Evolutionary conservation across 1,140 invertebrate species (phyloP).

Genomic region (Pseudomyrmex sp.): DNA sequence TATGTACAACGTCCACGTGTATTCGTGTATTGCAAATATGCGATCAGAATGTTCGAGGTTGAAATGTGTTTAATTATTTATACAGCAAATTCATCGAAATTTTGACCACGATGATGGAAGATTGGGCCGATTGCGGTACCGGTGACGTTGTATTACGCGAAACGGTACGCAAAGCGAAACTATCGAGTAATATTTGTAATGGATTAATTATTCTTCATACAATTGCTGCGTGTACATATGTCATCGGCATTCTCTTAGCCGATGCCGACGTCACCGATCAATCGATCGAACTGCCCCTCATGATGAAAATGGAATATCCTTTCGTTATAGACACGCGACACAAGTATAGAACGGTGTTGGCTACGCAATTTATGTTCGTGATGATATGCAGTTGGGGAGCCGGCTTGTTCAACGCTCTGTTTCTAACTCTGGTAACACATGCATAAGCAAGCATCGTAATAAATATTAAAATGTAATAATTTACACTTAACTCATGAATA

Average conservation of each 20-base stretch:
- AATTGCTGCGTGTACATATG: conserved; percentile 13
- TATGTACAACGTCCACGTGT: neutral
- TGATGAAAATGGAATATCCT: conserved; percentile 54
- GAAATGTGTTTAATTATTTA: neutral
- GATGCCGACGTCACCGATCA: conserved; percentile 28
- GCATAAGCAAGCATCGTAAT: conserved; percentile 38
- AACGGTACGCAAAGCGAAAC: conserved; percentile 1
- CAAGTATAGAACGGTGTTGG: conserved; percentile 25
- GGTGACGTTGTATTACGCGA: neutral
- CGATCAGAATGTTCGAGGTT: neutral
- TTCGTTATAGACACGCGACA: conserved; percentile 41
- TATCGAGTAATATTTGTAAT: conserved; percentile 40
- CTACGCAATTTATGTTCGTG: conserved; percentile 23
- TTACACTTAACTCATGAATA: neutral
- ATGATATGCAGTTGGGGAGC: conserved; percentile 29
- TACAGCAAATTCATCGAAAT: conserved; percentile 35
- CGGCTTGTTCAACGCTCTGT: conserved; percentile 43
- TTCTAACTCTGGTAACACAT: conserved; percentile 51
- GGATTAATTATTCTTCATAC: conserved; percentile 50
- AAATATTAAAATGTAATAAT: neutral
- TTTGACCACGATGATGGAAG: conserved; percentile 5
- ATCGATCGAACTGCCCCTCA: conserved; percentile 15
- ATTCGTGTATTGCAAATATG: neutral
- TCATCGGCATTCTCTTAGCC: conserved; percentile 6
- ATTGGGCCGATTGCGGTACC: conserved; percentile 9